Evolutionary conservation across 2,888 invertebrate species (phyloP).

Genomic region (Fragum whitleyi): DNA sequence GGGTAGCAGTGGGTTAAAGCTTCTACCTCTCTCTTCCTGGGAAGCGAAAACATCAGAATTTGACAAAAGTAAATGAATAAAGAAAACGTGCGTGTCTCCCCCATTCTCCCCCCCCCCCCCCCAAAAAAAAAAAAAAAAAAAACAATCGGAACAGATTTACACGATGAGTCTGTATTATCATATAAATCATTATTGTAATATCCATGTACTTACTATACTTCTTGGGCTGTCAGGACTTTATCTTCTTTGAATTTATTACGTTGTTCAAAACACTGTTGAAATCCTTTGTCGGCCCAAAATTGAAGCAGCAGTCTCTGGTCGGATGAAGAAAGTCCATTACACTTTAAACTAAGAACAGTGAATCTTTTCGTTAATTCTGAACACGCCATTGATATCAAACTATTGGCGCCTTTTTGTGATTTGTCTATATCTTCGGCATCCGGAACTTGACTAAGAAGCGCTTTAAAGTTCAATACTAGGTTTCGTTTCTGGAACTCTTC

Average conservation of each 20-base stretch:
- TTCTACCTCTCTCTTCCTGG: too few species aligned
- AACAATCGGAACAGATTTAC: too few species aligned
- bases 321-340: constrained; percentile 52
- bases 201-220: constrained; percentile 77
- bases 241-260: constrained; percentile 62
- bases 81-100: too few species aligned
- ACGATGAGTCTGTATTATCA: too few species aligned
- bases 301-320: constrained; percentile 69
- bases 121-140: too few species aligned
- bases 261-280: constrained; percentile 71
- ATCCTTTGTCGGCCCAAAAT: constrained; percentile 75
- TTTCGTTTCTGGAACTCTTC: constrained; percentile 72
- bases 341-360: constrained; percentile 61
- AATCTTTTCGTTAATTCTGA: constrained; percentile 60
- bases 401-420: constrained; percentile 58
- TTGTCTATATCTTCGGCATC: constrained; percentile 66
- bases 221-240: constrained; percentile 65
- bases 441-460: constrained; percentile 67
- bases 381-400: constrained; percentile 55
- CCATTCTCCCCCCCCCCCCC: too few species aligned
- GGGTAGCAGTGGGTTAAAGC: too few species aligned
- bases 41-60: too few species aligned
- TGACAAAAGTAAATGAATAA: too few species aligned
- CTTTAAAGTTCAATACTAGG: constrained; percentile 70
- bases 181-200: too few species aligned